Conservation (phyloP, 2,797 vertebrate species). For the Gymnoscopelus microlampas region DNA sequence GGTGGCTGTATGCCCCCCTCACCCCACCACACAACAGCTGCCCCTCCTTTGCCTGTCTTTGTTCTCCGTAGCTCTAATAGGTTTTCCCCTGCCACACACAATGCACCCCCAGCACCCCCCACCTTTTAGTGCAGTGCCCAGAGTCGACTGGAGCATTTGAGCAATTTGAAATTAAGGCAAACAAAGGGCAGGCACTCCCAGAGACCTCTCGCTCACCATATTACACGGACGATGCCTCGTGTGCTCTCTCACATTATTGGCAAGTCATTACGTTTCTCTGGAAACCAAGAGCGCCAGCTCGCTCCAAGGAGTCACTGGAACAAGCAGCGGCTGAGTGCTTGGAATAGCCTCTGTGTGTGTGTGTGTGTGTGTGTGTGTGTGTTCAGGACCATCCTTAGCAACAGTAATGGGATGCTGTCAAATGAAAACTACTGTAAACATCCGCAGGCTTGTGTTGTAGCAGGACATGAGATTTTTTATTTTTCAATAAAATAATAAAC, state of each 20-base stretch:
- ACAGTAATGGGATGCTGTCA: slow-evolving; percentile 72
- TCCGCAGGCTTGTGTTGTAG: slow-evolving; percentile 51
- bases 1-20: slow-evolving; percentile 69
- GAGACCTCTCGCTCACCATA: slow-evolving; percentile 82
- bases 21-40: slow-evolving; percentile 66
- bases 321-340: slow-evolving; percentile 79
- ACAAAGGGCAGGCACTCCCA: slow-evolving; percentile 82
- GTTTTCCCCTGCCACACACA: slow-evolving; percentile 80
- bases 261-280: slow-evolving; percentile 86
- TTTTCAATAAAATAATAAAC: background rate
- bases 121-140: slow-evolving; percentile 78
- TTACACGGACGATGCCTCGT: slow-evolving; percentile 81
- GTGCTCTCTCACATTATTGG: slow-evolving; percentile 83
- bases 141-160: slow-evolving; percentile 84
- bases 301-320: slow-evolving; percentile 75
- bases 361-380: slow-evolving; percentile 34
- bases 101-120: slow-evolving; percentile 70
- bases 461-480: slow-evolving; percentile 24
- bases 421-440: slow-evolving; percentile 57
- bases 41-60: slow-evolving; percentile 77
- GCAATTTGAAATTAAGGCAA: slow-evolving; percentile 87
- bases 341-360: slow-evolving; percentile 61
- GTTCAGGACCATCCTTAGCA: slow-evolving; percentile 63
- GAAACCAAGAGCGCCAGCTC: slow-evolving; percentile 76
- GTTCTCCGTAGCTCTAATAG: slow-evolving; percentile 82